Conservation (phyloP, 2,113 vertebrate species). For the Aphyosemion australe region DNA sequence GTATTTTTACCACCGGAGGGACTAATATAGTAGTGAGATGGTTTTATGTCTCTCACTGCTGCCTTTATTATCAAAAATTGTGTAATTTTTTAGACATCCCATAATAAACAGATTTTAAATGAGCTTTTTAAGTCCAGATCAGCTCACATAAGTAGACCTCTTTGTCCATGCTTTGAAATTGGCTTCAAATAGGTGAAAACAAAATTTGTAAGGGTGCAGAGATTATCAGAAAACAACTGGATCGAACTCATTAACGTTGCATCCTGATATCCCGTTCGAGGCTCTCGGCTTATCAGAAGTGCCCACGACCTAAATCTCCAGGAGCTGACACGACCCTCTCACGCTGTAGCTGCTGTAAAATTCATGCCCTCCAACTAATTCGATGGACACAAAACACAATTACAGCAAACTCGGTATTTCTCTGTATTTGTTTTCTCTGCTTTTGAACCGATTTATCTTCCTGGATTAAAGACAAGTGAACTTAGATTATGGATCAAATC, state of each 20-base stretch:
- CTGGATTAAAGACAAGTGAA: slow-evolving; percentile 27
- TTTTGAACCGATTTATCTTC: slow-evolving; percentile 13
- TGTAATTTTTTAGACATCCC: not conserved
- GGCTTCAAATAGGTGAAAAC: too few relatives aligned
- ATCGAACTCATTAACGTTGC: slow-evolving; percentile 55
- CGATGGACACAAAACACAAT: slow-evolving; percentile 61
- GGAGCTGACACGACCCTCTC: slow-evolving; percentile 57
- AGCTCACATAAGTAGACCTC: slow-evolving; percentile 18
- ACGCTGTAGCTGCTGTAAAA: slow-evolving; percentile 53
- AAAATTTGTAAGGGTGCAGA: slow-evolving; percentile 22
- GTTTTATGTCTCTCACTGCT: not conserved
- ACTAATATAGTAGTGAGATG: not conserved
- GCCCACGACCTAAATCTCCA: slow-evolving; percentile 63
- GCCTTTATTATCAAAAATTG: not conserved
- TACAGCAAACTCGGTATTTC: slow-evolving; percentile 49
- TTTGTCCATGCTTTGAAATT: not conserved
- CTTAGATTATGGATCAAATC: slow-evolving; percentile 32
- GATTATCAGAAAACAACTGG: slow-evolving; percentile 45
- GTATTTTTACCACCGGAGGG: not conserved
- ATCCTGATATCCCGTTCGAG: slow-evolving; percentile 29
- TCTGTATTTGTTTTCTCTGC: slow-evolving; percentile 15
- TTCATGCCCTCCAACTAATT: slow-evolving; percentile 62
- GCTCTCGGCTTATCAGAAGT: slow-evolving; percentile 51
- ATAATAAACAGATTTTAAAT: not conserved
- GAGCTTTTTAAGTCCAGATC: not conserved